phyloP scores from a whole-genome alignment of 92 coral and sea anemone species.

The Montipora capitata region DNA sequence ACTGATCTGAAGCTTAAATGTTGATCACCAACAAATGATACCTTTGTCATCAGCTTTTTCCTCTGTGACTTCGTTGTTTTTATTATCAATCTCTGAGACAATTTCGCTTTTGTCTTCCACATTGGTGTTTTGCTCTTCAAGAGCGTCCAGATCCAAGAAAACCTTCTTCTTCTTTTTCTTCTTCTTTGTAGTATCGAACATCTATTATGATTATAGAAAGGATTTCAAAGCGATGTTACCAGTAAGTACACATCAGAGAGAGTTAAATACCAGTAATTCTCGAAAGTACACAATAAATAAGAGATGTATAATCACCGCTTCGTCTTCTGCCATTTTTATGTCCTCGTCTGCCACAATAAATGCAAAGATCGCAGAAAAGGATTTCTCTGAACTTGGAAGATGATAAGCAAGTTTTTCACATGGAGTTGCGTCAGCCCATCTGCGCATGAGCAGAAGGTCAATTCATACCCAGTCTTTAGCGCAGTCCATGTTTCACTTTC shows the following conservation, averaged over 20 bases:
- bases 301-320: conserved; percentile 74
- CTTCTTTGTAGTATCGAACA: conserved; percentile 95
- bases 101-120: conserved; percentile 69
- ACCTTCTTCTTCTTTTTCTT: conserved; percentile 96
- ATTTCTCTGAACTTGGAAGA: not conserved
- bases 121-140: conserved; percentile 74
- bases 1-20: not conserved
- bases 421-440: conserved; percentile 95
- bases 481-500: no score
- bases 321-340: conserved; percentile 86
- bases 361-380: no score
- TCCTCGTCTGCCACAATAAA: not conserved
- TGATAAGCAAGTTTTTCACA: conserved; percentile 60
- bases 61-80: conserved; percentile 64
- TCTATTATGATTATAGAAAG: conserved; percentile 30
- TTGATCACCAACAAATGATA: not conserved
- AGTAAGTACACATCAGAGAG: conserved; percentile 6
- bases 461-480: conserved; percentile 32
- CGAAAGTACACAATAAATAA: not conserved
- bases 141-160: conserved; percentile 87
- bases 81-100: conserved; percentile 69
- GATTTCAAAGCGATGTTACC: conserved; percentile 8
- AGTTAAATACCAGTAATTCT: not conserved
- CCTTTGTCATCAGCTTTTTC: conserved; percentile 72
- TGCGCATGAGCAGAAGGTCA: conserved; percentile 74